These are phyloP conservation scores for Matsumyia berberina DNA, from an alignment of 2,888 invertebrate species.

Conservation along the genomic window DNA sequence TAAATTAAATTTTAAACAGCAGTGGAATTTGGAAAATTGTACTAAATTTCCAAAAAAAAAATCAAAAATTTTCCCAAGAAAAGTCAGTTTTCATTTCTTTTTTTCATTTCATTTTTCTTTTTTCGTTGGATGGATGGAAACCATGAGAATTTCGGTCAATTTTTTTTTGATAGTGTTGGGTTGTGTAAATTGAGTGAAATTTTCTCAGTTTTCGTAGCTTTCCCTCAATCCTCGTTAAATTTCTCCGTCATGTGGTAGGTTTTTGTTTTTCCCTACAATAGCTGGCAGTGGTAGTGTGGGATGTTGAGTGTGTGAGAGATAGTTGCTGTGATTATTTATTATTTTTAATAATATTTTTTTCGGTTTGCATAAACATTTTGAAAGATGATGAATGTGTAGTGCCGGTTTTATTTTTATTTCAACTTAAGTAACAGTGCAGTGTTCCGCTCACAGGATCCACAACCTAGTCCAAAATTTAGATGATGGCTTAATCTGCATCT, in stretches of 20 bases:
- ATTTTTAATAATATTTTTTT: background rate
- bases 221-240: constrained; percentile 59
- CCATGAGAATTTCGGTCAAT: constrained; percentile 79
- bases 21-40: constrained; percentile 19
- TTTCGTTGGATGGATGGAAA: constrained; percentile 59
- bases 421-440: too few relatives aligned
- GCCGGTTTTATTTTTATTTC: background rate
- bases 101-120: constrained; percentile 27
- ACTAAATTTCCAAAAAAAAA: constrained; percentile 23
- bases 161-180: constrained; percentile 66
- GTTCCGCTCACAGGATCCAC: too few relatives aligned
- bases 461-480: too few relatives aligned
- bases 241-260: constrained; percentile 32
- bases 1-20: background rate
- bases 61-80: constrained; percentile 15
- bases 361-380: background rate
- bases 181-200: constrained; percentile 67
- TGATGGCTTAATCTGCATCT: background rate
- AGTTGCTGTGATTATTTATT: constrained; percentile 29
- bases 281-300: constrained; percentile 3
- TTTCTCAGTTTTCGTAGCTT: constrained; percentile 51
- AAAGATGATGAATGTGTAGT: background rate
- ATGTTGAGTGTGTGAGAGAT: constrained; percentile 11
- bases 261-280: constrained; percentile 8
- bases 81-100: constrained; percentile 53